phyloP scores from a whole-genome alignment of 2,113 vertebrate species.

The Dasyornis broadbenti region DNA sequence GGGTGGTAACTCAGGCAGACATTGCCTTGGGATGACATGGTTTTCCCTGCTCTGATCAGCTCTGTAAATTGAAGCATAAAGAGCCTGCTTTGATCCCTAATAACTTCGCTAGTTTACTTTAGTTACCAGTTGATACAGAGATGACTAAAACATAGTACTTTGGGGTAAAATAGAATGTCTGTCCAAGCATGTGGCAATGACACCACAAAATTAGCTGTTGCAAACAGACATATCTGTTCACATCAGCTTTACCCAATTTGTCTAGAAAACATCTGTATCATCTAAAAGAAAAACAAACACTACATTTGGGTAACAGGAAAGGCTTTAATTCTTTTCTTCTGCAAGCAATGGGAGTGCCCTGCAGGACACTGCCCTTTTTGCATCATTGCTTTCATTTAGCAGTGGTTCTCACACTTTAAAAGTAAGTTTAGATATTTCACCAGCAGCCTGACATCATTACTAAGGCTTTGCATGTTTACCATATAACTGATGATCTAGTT shows the following conservation, averaged over 20 bases:
- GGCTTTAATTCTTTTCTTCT: not conserved
- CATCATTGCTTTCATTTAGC: not conserved
- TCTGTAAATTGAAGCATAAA: not conserved
- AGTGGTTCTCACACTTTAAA: not conserved
- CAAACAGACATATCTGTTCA: not conserved
- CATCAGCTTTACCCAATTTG: not conserved
- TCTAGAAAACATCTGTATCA: not conserved
- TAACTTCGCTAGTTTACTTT: not conserved
- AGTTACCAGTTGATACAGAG: not conserved
- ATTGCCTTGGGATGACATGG: not conserved
- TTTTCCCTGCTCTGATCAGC: not conserved
- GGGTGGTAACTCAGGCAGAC: not conserved
- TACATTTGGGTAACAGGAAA: not conserved
- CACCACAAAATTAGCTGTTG: not conserved
- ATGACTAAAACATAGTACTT: not conserved
- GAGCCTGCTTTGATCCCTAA: not conserved
- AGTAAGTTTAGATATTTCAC: conserved; percentile 6
- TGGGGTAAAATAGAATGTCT: not conserved
- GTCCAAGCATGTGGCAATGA: not conserved
- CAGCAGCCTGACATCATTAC: not conserved
- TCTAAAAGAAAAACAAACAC: not conserved
- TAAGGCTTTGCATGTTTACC: not conserved
- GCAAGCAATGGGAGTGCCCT: not conserved
- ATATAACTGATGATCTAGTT: not conserved
- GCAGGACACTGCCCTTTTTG: not conserved